phyloP scores from a whole-genome alignment of 2,888 invertebrate genomes.

The Dicyrtoma fusca region DNA sequence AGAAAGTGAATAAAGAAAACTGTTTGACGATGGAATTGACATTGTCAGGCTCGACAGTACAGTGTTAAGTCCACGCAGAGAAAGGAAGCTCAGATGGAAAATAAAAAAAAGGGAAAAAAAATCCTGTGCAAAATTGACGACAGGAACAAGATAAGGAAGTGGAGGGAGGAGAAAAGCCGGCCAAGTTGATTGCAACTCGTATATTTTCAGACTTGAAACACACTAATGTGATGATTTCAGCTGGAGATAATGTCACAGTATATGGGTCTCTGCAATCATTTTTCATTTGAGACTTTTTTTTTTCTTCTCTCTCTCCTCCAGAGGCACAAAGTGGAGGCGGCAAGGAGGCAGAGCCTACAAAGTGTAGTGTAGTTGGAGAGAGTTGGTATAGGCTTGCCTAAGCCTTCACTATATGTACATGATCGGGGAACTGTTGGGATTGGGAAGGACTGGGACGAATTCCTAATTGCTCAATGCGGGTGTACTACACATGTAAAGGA shows the following conservation, averaged over 20 bases:
- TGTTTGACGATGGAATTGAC: slow-evolving; percentile 6
- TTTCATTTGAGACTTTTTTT: slow-evolving; percentile 44
- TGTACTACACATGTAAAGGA: slow-evolving; percentile 17
- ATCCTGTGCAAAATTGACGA: slow-evolving; percentile 17
- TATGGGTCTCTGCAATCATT: slow-evolving; percentile 48
- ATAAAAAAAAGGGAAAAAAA: slow-evolving; percentile 13
- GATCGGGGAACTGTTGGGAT: neutral
- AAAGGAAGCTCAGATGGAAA: neutral
- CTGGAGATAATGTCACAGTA: slow-evolving; percentile 53
- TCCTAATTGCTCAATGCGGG: slow-evolving; percentile 38
- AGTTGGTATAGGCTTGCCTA: no score
- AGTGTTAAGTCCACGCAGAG: neutral
- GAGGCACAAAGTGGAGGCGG: no score
- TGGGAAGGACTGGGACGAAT: neutral
- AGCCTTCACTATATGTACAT: no score
- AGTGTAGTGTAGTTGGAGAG: no score
- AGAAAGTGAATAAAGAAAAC: slow-evolving; percentile 17
- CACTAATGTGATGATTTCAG: slow-evolving; percentile 56
- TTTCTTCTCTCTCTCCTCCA: slow-evolving; percentile 1
- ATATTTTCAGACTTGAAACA: slow-evolving; percentile 38
- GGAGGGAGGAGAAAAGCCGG: slow-evolving; percentile 19
- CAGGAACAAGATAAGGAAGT: slow-evolving; percentile 30
- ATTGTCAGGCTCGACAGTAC: slow-evolving; percentile 11
- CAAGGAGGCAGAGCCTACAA: no score
- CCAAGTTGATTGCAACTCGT: slow-evolving; percentile 31